Conservation (phyloP, 2,888 invertebrate genomes). For the Cantharis flavilabris region DNA sequence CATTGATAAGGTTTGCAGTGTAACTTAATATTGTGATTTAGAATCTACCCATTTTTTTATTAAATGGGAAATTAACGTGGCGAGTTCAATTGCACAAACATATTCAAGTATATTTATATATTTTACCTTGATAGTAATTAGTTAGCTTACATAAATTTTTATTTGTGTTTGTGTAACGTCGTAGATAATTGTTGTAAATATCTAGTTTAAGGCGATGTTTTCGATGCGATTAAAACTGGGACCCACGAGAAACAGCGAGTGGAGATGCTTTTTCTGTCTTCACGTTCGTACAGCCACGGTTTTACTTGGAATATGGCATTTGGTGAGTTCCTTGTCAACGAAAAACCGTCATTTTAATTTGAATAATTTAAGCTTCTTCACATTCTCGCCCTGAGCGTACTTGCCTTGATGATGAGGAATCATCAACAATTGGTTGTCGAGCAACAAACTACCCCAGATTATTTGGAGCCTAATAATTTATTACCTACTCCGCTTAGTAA, state of each 20-base stretch:
- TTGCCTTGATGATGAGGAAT: conserved; percentile 75
- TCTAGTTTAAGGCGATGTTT: conserved; percentile 56
- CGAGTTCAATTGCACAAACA: neutral
- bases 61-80: neutral
- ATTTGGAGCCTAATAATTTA: conserved; percentile 53
- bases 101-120: neutral
- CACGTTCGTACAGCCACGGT: conserved; percentile 85
- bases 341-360: neutral
- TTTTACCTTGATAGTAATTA: neutral
- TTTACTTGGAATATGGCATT: conserved; percentile 81
- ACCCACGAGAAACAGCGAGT: conserved; percentile 71
- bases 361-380: conserved; percentile 68
- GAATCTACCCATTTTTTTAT: neutral
- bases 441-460: conserved; percentile 58
- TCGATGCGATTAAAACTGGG: conserved; percentile 67
- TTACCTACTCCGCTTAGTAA: conserved; percentile 77
- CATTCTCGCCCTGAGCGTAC: conserved; percentile 72
- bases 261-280: conserved; percentile 80
- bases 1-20: neutral
- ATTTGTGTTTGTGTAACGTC: conserved; percentile 3
- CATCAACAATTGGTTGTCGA: conserved; percentile 69
- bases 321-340: conserved; percentile 64
- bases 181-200: conserved; percentile 34
- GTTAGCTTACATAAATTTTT: neutral
- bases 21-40: neutral